Conservation (phyloP, 2,888 invertebrate species). For the Parnassius mnemosyne region DNA sequence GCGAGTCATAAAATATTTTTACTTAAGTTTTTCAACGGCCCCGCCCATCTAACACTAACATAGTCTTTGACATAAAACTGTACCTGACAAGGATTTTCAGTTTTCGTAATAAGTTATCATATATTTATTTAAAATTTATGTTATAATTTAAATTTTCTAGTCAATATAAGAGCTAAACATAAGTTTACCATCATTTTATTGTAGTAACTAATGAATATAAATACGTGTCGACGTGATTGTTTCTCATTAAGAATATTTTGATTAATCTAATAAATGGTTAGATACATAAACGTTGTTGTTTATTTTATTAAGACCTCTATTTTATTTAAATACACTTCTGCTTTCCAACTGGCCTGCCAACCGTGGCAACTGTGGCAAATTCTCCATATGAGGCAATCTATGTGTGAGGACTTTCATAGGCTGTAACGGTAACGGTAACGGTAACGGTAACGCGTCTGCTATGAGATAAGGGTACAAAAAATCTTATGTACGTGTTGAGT, state of each 20-base stretch:
- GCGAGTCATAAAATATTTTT: too few species aligned
- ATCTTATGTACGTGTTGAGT: too few species aligned
- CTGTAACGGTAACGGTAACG: too few species aligned
- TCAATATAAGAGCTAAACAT: slow-evolving; percentile 31
- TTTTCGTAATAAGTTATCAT: not conserved
- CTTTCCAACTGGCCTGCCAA: too few species aligned
- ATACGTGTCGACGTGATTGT: slow-evolving; percentile 52
- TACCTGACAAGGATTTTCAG: slow-evolving; percentile 11
- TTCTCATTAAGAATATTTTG: slow-evolving; percentile 51
- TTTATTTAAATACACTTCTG: not conserved
- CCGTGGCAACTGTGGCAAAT: too few species aligned
- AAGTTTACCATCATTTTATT: slow-evolving; percentile 69
- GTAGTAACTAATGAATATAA: slow-evolving; percentile 39
- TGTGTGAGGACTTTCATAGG: too few species aligned
- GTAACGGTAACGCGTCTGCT: too few species aligned
- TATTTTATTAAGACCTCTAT: slow-evolving; percentile 8
- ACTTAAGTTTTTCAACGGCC: not conserved
- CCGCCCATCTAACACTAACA: not conserved
- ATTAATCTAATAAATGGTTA: slow-evolving; percentile 59
- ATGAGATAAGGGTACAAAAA: too few species aligned
- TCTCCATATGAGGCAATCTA: too few species aligned
- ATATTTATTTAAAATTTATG: not conserved
- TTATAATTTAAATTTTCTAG: not conserved
- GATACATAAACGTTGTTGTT: slow-evolving; percentile 48
- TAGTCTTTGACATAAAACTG: slow-evolving; percentile 1